These are phyloP conservation scores for Petroica traversi DNA, from an alignment of 2,113 vertebrate genomes.

Conservation along the genomic window DNA sequence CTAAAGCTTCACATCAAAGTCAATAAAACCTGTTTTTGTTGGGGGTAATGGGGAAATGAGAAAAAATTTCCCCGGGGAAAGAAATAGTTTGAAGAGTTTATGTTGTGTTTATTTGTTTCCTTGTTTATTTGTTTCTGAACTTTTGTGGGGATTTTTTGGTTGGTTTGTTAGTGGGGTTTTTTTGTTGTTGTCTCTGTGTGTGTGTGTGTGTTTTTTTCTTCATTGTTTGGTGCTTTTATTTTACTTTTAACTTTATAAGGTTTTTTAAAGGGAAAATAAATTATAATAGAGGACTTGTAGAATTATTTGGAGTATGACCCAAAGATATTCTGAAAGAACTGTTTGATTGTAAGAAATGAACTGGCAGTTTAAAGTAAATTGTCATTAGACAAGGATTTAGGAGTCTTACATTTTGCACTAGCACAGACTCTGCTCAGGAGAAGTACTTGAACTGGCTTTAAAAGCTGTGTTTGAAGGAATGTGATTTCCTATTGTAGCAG, in stretches of 20 bases:
- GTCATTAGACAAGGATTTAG: background rate
- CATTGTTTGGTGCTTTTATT: rapidly evolving
- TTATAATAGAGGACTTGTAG: background rate
- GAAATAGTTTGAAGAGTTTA: background rate
- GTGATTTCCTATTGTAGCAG: background rate
- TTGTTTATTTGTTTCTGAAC: too few species aligned
- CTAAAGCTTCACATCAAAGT: background rate
- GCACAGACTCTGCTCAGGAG: background rate
- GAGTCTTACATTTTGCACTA: background rate
- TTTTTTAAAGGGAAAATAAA: background rate
- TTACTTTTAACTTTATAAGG: rapidly evolving
- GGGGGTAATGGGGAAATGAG: background rate
- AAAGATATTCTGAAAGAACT: background rate
- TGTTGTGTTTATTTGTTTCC: background rate
- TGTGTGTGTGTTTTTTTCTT: rapidly evolving
- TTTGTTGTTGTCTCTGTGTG: background rate
- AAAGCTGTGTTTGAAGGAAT: background rate
- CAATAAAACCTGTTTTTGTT: background rate
- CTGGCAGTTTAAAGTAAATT: background rate
- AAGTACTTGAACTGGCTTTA: background rate
- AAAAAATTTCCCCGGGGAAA: background rate
- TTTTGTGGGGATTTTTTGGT: background rate
- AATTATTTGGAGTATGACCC: background rate
- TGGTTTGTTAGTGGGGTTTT: background rate
- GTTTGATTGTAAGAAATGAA: background rate